Percentiles rank a stretch among this genome's conserved stretches.
Evolutionary conservation across 2,113 vertebrate genomes (phyloP).

Genomic region (Brienomyrus brachyistius): DNA sequence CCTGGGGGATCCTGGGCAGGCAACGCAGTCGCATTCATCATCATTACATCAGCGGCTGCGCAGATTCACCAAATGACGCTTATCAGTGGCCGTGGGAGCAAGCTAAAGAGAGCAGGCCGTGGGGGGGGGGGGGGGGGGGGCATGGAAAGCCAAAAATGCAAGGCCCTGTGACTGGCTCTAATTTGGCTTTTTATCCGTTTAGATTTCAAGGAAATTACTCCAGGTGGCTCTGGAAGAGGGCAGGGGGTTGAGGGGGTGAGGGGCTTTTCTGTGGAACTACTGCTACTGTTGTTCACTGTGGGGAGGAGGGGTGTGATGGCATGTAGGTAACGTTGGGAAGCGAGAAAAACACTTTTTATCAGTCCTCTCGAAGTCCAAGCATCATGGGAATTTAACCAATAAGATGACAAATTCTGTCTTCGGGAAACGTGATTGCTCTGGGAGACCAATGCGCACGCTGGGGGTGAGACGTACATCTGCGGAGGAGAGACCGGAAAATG

Average conservation of each 20-base stretch:
- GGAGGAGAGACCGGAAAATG: neutral
- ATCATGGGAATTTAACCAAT: conserved; percentile 43
- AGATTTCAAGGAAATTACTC: conserved; percentile 53
- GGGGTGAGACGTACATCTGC: neutral
- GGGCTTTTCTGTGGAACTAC: conserved; percentile 27
- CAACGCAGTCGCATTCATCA: conserved; percentile 78
- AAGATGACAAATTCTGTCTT: conserved; percentile 27
- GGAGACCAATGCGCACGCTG: neutral
- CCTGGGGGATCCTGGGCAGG: conserved; percentile 69
- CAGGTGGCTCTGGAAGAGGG: conserved; percentile 36
- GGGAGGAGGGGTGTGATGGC: conserved; percentile 8
- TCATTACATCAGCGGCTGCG: conserved; percentile 87
- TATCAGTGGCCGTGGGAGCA: conserved; percentile 67
- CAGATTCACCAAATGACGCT: conserved; percentile 77
- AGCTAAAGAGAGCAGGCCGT: conserved; percentile 31
- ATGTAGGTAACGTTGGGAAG: conserved; percentile 22
- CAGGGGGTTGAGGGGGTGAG: conserved; percentile 17
- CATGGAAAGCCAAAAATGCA: neutral
- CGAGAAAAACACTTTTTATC: conserved; percentile 45
- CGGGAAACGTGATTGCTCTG: conserved; percentile 21
- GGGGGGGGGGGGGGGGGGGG: too few species aligned
- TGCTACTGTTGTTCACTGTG: neutral
- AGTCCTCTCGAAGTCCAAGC: conserved; percentile 34
- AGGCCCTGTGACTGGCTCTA: neutral
- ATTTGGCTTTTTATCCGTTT: conserved; percentile 22